phyloP scores from a whole-genome alignment of 2,888 invertebrate species.

The Calliopum simillimum region DNA sequence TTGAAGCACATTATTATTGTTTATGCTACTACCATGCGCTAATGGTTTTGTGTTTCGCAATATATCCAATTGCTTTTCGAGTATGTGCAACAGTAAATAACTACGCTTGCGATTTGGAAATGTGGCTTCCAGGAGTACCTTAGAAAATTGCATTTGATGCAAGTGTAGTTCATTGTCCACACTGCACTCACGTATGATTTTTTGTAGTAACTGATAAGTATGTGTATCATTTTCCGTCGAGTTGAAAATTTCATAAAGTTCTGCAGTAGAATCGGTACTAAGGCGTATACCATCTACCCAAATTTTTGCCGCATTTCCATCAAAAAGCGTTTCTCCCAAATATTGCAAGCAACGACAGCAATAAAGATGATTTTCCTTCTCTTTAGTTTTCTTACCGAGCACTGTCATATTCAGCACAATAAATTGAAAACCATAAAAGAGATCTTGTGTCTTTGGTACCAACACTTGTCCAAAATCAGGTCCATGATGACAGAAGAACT shows the following conservation, averaged over 20 bases:
- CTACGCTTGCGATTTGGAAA: constrained; percentile 53
- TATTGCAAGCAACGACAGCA: constrained; percentile 56
- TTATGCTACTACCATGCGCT: constrained; percentile 44
- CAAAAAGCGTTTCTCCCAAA: constrained; percentile 53
- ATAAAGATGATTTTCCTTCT: constrained; percentile 51
- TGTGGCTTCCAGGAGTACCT: constrained; percentile 49
- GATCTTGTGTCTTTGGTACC: constrained; percentile 51
- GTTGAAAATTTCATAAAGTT: constrained; percentile 39
- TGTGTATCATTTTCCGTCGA: constrained; percentile 13
- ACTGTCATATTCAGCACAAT: constrained; percentile 51
- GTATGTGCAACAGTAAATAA: constrained; percentile 58
- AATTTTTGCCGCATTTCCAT: constrained; percentile 55
- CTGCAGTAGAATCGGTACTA: constrained; percentile 30
- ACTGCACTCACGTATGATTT: constrained; percentile 46
- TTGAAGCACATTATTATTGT: constrained; percentile 43
- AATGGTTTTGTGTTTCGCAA: constrained; percentile 46
- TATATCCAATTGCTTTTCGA: constrained; percentile 59
- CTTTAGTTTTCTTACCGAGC: constrained; percentile 38
- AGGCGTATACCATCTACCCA: constrained; percentile 58
- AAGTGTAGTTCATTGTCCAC: constrained; percentile 37
- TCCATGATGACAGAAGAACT: constrained; percentile 62
- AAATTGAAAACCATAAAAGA: constrained; percentile 62
- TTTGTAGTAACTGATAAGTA: constrained; percentile 51
- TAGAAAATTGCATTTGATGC: constrained; percentile 53
- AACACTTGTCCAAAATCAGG: constrained; percentile 50